Evolutionary conservation across 1,140 invertebrate genomes (phyloP), one percentile per base, ranked within the genome.

Genomic region (Wiebesia pumilae): DNA sequence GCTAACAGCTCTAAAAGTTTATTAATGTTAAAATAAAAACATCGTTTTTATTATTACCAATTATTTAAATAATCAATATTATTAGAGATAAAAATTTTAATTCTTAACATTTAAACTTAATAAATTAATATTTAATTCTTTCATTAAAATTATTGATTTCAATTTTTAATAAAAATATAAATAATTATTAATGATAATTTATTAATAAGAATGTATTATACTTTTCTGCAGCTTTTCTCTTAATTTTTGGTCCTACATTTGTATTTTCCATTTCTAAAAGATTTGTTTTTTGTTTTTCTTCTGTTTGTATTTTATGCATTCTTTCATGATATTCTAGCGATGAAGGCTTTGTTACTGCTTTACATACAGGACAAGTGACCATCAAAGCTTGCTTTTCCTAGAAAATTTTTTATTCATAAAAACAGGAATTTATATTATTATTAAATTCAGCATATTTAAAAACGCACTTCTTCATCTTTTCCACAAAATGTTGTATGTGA

Each of bases 401-500:
- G 40, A 71, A 89, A 85, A 35, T 67, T 71, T 40, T 81, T n/a
- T 81, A 19, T 54, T 78, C 35, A 79, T 47, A 47, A 82, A 75
- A 81, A n/a, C 3, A 54, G n/a, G n/a, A n/a, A n/a, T n/a, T 83
- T 67, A 33, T 71, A 38, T 43, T 77, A 54, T 4, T 77, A 10
- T 19, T n/a, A 84, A 54, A 73, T 40, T 40, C 21, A 33, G 27
- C 71, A 84, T 69, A 38, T 87, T 73, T 69, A 84, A 88, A 86
- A 88, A 86, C 9, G 89, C 90, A 95, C 95, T 90, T 94, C 93
- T 35, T 94, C 93, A 7, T 94, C 91, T 92, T 95, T 96, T 43
- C 94, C 94, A 90, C 96, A 97, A 85, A 94, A 94, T 43, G 94
- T 91, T 43, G 95, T 91, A 90, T 97, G 96, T 0, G 96, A 96